A percentile compares a stretch with the other conserved stretches of the same genome.
Evolutionary conservation across 2,888 invertebrate species (phyloP).

Genomic region (Amphipoea oculea): DNA sequence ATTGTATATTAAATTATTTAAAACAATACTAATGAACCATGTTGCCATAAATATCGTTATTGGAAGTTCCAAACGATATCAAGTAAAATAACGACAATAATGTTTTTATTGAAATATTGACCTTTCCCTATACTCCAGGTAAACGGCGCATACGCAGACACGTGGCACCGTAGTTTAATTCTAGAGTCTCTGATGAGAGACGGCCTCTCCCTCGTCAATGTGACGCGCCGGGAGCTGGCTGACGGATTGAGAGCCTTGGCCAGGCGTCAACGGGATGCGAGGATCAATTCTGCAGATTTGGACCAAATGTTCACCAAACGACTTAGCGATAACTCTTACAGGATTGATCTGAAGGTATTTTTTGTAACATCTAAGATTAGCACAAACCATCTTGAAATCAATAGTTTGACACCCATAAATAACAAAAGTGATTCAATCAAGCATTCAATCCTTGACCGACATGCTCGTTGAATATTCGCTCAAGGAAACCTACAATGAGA

Average conservation of each 20-base stretch:
- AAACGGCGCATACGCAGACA: constrained; percentile 91
- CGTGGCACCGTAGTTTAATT: constrained; percentile 89
- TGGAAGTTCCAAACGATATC: neutral
- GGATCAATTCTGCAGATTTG: constrained; percentile 80
- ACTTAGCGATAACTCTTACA: constrained; percentile 83
- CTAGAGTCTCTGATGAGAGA: constrained; percentile 88
- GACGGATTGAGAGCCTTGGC: constrained; percentile 87
- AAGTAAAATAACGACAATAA: neutral
- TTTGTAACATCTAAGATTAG: neutral
- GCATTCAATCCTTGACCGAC: constrained; percentile 44
- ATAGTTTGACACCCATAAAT: constrained; percentile 1
- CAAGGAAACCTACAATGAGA: constrained; percentile 24
- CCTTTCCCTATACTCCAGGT: constrained; percentile 80
- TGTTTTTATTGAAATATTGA: neutral
- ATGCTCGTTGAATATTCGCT: constrained; percentile 26
- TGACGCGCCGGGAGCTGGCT: constrained; percentile 89
- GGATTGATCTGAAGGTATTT: constrained; percentile 83
- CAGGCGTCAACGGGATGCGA: constrained; percentile 83
- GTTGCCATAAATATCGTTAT: constrained; percentile 1
- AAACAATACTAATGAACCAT: constrained; percentile 6
- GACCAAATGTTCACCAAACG: constrained; percentile 81
- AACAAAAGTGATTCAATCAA: constrained; percentile 23
- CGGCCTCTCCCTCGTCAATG: constrained; percentile 88
- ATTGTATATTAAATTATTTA: neutral
- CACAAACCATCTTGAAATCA: neutral